phyloP scores from a whole-genome alignment of 2,888 invertebrate genomes.

The Andrena minutula region DNA sequence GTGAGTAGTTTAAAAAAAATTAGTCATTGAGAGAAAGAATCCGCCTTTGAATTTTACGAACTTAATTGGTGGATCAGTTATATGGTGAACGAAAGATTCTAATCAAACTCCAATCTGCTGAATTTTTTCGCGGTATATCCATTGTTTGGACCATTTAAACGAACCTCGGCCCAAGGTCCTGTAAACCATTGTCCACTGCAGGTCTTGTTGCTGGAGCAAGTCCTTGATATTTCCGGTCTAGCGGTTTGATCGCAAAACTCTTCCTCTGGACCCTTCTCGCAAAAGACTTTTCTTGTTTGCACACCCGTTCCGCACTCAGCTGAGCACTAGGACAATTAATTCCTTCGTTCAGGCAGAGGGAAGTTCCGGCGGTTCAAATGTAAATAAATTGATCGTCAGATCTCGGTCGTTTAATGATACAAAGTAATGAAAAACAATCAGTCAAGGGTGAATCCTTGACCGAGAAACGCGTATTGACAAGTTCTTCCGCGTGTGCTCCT shows the following conservation, averaged over 20 bases:
- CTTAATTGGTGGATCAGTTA: background rate
- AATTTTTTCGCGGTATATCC: background rate
- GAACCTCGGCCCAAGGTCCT: conserved; percentile 89
- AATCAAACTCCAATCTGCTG: background rate
- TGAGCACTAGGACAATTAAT: conserved; percentile 87
- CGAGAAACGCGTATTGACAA: too few species aligned
- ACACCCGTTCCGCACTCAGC: conserved; percentile 92
- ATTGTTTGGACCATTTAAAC: conserved; percentile 6
- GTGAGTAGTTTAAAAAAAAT: background rate
- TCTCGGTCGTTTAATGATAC: too few species aligned
- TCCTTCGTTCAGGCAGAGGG: background rate
- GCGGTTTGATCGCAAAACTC: conserved; percentile 86
- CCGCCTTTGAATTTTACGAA: background rate
- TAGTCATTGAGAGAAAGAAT: background rate
- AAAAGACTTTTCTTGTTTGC: conserved; percentile 91
- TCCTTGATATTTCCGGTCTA: conserved; percentile 88
- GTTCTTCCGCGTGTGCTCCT: too few species aligned
- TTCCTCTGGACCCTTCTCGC: conserved; percentile 85
- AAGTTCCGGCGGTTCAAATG: background rate
- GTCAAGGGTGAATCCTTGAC: too few species aligned
- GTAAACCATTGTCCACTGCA: conserved; percentile 94
- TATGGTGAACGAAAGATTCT: background rate
- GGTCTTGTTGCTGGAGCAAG: conserved; percentile 89
- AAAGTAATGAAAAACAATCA: too few species aligned
- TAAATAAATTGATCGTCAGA: background rate